Conservation (phyloP, 2,797 vertebrate genomes). For the Thamnophis elegans region DNA sequence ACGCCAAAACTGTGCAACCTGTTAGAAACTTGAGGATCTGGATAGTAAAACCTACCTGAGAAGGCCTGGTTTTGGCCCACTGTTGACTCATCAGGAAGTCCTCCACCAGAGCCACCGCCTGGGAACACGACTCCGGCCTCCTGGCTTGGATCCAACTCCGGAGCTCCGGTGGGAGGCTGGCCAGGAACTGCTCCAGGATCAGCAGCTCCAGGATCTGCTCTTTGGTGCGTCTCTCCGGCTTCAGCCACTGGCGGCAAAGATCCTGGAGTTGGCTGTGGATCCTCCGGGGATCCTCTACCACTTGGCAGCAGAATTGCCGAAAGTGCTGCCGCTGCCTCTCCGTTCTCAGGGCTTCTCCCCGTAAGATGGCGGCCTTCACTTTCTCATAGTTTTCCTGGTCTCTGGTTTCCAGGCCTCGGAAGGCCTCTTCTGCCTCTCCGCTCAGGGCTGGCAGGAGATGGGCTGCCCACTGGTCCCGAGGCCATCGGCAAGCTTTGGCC, state of each 20-base stretch:
- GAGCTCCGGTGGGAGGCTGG: neutral
- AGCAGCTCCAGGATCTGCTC: constrained; percentile 22
- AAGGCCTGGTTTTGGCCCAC: neutral
- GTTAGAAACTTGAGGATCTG: neutral
- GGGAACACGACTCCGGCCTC: neutral
- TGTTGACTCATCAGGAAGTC: neutral
- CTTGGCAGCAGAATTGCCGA: neutral
- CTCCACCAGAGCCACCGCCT: constrained; percentile 3
- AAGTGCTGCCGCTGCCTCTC: neutral
- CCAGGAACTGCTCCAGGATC: constrained; percentile 13
- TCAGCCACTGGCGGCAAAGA: constrained; percentile 8
- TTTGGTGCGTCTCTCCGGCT: neutral
- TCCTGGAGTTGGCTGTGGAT: neutral
- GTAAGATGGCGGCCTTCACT: neutral
- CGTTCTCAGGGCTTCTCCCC: neutral
- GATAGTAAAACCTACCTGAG: neutral
- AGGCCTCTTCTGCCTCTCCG: neutral
- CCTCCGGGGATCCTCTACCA: neutral
- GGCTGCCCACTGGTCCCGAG: too few species aligned
- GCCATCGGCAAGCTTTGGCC: too few species aligned
- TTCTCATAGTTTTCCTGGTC: constrained; percentile 1
- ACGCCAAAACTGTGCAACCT: neutral
- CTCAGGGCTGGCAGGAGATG: neutral
- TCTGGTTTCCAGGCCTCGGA: neutral
- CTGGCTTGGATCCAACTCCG: constrained; percentile 1